A percentile compares a stretch with the other conserved stretches of the same genome.
These are phyloP conservation scores for Tinea semifulvella DNA, from an alignment of 2,888 invertebrate genomes.

Conservation along the genomic window DNA sequence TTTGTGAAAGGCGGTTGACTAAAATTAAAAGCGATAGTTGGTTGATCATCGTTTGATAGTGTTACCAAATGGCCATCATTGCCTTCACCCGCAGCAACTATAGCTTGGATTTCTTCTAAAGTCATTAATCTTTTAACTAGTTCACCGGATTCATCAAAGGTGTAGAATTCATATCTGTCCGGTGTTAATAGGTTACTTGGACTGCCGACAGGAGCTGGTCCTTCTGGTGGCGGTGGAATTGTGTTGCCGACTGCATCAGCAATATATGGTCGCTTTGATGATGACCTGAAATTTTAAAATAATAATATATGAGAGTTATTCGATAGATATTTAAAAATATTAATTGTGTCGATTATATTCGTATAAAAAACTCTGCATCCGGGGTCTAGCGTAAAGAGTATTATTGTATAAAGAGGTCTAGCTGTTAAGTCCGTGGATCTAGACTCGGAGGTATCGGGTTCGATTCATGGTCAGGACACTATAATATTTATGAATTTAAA, in stretches of 20 bases:
- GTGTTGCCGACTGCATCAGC: slow-evolving; percentile 76
- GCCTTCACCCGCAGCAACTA: slow-evolving; percentile 83
- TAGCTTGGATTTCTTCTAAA: slow-evolving; percentile 82
- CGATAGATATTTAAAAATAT: too few relatives aligned
- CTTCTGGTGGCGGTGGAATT: slow-evolving; percentile 68
- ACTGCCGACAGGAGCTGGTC: slow-evolving; percentile 74
- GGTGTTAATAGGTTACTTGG: slow-evolving; percentile 83
- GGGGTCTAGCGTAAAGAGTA: too few relatives aligned
- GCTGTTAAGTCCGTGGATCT: too few relatives aligned
- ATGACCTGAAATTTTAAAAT: too few relatives aligned
- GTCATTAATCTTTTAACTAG: slow-evolving; percentile 86
- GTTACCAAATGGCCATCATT: slow-evolving; percentile 65
- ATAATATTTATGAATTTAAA: too few relatives aligned
- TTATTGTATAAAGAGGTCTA: too few relatives aligned
- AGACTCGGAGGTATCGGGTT: too few relatives aligned
- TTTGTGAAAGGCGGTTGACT: slow-evolving; percentile 70
- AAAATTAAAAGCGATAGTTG: slow-evolving; percentile 52
- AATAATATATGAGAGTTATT: too few relatives aligned
- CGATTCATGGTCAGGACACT: too few relatives aligned
- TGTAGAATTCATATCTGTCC: slow-evolving; percentile 87
- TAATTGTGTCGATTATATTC: too few relatives aligned
- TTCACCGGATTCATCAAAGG: slow-evolving; percentile 85
- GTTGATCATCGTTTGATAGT: slow-evolving; percentile 56
- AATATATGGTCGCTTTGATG: slow-evolving; percentile 65
- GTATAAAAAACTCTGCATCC: too few relatives aligned